Evolutionary conservation across 2,888 invertebrate genomes (phyloP), one percentile per base, ranked within the genome.

Genomic region (Patella pellucida): DNA sequence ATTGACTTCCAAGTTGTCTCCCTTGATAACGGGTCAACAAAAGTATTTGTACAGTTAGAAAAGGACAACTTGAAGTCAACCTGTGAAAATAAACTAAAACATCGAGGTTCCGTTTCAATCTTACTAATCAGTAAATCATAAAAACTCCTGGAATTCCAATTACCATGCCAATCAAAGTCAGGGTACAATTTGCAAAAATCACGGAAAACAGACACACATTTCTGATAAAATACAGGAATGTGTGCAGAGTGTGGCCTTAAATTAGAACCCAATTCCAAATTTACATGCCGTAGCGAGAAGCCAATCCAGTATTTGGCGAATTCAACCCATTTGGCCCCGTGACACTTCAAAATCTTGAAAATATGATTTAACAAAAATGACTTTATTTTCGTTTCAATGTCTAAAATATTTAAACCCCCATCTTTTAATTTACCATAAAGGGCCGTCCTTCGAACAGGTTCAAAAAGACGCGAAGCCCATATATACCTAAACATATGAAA

Each of bases 261-360:
- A 68, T 76, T 77, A 51, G 68, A 68, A 19, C 68, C 41, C 52
- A 77, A 69, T n/a, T n/a, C 51, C 27, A 70, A 62, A 52, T 73
- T 73, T 14, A 68, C 31, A 16, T 52, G 23, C 50, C 77, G 69
- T 23, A 79, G 69, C 52, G 71, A 69, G 16, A 74, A 12, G 27
- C 76, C 76, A n/a, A 76, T 52, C 76, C 76, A 76, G 71, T 76
- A 76, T 41, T 51, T 68, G 54, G 69, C 77, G 72, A 72, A 75
- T 27, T 69, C 73, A 19, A 52, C 51, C 79, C 79, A 79, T 68
- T 73, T 73, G 16, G 76, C 72, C 27, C 71, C 19, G 67, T 70
- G 15, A 67, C 67, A 69, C 15, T 15, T 52, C 41, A 79, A 68
- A 19, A 76, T 50, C 41, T 74, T 76, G 67, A 74, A 72, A 54